Evolutionary conservation across 2,113 vertebrate species (phyloP).

Genomic region (Echinops telfairi): DNA sequence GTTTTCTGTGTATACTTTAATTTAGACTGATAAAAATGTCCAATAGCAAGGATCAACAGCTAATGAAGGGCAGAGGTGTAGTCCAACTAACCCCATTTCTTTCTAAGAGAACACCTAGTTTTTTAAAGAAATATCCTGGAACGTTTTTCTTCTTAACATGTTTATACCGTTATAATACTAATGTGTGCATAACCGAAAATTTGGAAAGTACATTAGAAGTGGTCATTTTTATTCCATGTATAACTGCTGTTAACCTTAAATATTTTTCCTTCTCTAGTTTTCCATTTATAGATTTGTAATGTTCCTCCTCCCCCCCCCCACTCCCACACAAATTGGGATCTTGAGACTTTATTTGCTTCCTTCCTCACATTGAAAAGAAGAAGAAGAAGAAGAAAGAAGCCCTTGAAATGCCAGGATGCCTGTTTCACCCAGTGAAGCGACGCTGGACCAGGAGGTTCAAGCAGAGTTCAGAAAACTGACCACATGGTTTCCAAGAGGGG

Average conservation of each 20-base stretch:
- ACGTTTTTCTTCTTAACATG: constrained; percentile 25
- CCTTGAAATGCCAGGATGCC: constrained; percentile 44
- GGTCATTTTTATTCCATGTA: neutral
- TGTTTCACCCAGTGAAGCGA: constrained; percentile 34
- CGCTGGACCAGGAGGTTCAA: constrained; percentile 21
- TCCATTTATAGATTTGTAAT: constrained; percentile 6
- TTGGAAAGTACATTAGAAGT: neutral
- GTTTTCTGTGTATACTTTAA: neutral
- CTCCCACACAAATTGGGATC: neutral
- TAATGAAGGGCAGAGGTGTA: neutral
- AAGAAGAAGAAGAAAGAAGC: neutral
- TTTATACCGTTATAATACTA: constrained; percentile 34
- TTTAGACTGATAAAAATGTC: neutral
- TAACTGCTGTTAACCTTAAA: constrained; percentile 16
- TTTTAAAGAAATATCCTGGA: constrained; percentile 2
- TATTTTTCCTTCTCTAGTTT: neutral
- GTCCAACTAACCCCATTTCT: neutral
- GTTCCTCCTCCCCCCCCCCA: neutral
- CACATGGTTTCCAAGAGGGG: constrained; percentile 38
- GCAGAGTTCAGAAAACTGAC: constrained; percentile 52
- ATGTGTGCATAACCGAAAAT: neutral
- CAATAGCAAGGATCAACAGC: neutral
- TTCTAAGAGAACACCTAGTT: neutral
- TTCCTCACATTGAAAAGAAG: constrained; percentile 10
- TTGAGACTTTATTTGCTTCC: neutral